Percentiles rank a stretch among this genome's conserved stretches.
phyloP scores from a whole-genome alignment of 2,888 invertebrate genomes.

The Cosmorhoe ocellata region DNA sequence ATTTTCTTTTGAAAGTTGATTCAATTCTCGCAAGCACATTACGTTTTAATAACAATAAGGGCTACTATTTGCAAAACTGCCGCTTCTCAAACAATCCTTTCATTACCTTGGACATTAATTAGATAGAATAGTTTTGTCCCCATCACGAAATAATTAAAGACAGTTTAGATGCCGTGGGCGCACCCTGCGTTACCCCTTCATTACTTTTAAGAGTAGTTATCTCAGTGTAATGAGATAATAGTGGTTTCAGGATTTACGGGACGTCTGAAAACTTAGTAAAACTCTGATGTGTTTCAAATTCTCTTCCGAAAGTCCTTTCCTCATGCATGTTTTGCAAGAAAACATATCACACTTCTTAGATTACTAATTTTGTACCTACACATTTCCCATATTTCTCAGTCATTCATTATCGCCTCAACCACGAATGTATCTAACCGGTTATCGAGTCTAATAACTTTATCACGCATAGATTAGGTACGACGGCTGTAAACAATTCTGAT shows the following conservation, averaged over 20 bases:
- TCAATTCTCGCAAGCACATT: neutral
- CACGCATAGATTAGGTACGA: too few species aligned
- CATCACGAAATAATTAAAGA: constrained; percentile 36
- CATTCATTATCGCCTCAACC: neutral
- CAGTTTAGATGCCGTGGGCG: constrained; percentile 36
- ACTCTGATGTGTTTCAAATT: neutral
- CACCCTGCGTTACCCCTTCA: constrained; percentile 21
- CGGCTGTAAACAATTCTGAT: too few species aligned
- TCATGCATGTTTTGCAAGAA: neutral
- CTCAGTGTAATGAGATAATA: constrained; percentile 12
- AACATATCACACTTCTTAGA: neutral
- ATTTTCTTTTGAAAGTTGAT: too few species aligned
- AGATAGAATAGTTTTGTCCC: constrained; percentile 27
- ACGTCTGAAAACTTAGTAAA: neutral
- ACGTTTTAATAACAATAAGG: constrained; percentile 6
- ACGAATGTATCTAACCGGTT: neutral
- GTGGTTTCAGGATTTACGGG: neutral
- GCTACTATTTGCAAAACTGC: neutral
- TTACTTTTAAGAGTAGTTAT: constrained; percentile 41
- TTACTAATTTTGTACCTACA: too few species aligned
- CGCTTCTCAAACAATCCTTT: constrained; percentile 3
- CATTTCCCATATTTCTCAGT: too few species aligned
- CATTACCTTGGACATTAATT: constrained; percentile 22
- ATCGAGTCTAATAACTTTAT: too few species aligned
- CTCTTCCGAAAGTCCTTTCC: too few species aligned